These are phyloP conservation scores for Nyctibius grandis DNA, from an alignment of 2,797 vertebrate species.

Conservation along the genomic window DNA sequence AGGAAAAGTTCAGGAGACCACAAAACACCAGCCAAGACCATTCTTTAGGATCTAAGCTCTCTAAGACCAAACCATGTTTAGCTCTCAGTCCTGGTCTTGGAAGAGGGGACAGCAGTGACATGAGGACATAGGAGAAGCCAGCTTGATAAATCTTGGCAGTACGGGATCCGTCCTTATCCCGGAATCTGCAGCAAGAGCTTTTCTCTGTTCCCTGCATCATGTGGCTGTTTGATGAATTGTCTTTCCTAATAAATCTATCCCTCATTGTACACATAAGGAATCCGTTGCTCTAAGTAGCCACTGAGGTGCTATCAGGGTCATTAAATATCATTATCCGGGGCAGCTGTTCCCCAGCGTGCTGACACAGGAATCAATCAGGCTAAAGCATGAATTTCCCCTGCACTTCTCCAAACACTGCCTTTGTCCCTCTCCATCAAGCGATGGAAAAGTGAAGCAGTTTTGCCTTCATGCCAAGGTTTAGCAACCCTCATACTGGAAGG, in stretches of 20 bases:
- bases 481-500: not conserved
- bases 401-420: not conserved
- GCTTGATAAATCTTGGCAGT: not conserved
- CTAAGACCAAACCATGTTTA: not conserved
- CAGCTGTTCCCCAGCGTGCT: conserved; percentile 29
- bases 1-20: not conserved
- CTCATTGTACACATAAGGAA: conserved; percentile 28
- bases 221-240: not conserved
- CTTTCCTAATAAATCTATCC: not conserved
- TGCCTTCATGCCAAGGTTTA: not conserved
- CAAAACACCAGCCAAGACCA: not conserved
- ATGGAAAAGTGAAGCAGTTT: not conserved
- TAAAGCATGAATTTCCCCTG: not conserved
- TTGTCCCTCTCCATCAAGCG: not conserved
- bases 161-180: not conserved
- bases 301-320: conserved; percentile 45
- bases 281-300: conserved; percentile 15
- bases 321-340: conserved; percentile 72
- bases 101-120: not conserved
- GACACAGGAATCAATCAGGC: conserved; percentile 31
- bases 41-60: not conserved
- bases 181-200: not conserved
- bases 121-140: not conserved
- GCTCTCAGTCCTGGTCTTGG: not conserved
- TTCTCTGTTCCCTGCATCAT: not conserved